phyloP scores from a whole-genome alignment of 2,113 vertebrate genomes.

The Python bivittatus region DNA sequence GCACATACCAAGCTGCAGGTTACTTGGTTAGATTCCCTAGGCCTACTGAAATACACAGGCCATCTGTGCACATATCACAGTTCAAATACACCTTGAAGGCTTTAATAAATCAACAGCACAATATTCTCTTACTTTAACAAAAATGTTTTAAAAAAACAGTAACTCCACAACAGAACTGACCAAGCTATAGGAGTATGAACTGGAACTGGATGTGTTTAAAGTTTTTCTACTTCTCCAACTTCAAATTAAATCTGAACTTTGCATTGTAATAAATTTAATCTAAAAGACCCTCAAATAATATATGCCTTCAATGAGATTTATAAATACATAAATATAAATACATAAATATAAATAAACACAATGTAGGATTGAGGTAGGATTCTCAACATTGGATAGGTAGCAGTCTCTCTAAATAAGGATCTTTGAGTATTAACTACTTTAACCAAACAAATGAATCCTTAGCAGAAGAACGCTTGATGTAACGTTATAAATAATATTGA shows the following conservation, averaged over 20 bases:
- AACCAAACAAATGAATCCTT: conserved; percentile 52
- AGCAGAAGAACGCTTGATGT: conserved; percentile 53
- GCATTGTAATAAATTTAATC: neutral
- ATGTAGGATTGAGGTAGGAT: neutral
- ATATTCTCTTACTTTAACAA: neutral
- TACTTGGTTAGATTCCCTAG: conserved; percentile 33
- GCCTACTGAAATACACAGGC: conserved; percentile 27
- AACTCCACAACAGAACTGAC: neutral
- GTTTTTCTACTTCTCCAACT: neutral
- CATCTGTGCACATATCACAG: conserved; percentile 50
- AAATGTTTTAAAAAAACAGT: conserved; percentile 42
- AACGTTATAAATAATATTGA: conserved; percentile 56
- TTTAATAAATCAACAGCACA: conserved; percentile 50
- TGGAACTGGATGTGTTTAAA: neutral
- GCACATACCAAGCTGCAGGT: conserved; percentile 47
- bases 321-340: neutral
- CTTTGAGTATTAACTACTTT: conserved; percentile 31
- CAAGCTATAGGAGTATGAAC: conserved; percentile 27
- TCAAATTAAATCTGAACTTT: neutral
- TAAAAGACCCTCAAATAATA: neutral
- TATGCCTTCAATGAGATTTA: neutral
- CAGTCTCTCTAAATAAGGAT: conserved; percentile 56
- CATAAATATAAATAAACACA: neutral
- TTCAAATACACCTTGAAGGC: conserved; percentile 34
- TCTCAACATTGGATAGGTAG: conserved; percentile 12